These are phyloP conservation scores for Coracias cyanogaster DNA, from an alignment of 2,797 vertebrate species.

Conservation along the genomic window DNA sequence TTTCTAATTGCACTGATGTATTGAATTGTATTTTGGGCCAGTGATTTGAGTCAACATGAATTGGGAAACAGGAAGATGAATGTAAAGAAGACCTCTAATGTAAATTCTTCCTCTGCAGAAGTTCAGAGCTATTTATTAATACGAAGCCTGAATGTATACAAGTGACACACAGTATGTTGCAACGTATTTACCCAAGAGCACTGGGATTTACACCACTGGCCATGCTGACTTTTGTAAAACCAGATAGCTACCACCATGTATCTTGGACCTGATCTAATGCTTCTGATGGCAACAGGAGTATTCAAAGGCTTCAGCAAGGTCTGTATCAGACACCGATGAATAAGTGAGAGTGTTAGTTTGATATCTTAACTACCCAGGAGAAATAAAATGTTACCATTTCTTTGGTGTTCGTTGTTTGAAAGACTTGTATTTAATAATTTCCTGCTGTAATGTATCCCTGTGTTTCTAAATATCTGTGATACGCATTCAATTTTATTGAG, in stretches of 20 bases:
- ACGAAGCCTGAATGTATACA: background rate
- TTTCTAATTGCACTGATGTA: slow-evolving; percentile 8
- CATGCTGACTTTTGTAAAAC: background rate
- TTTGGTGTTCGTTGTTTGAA: background rate
- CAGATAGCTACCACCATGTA: background rate
- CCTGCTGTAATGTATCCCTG: background rate
- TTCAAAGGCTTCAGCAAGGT: background rate
- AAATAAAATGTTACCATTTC: background rate
- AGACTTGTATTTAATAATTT: slow-evolving; percentile 13
- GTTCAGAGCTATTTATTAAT: background rate
- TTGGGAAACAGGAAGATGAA: background rate
- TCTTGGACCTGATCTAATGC: background rate
- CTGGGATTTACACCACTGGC: background rate
- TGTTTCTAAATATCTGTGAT: background rate
- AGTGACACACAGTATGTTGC: background rate
- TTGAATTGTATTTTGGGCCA: background rate
- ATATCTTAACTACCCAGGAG: background rate
- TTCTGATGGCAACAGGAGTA: background rate
- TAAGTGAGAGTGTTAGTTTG: background rate
- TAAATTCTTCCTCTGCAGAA: background rate
- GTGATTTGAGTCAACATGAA: background rate
- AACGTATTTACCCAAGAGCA: background rate
- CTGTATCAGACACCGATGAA: background rate
- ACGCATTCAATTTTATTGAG: background rate
- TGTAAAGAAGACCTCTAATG: background rate